Conservation (phyloP, 2,797 vertebrate species). For the Galago senegalensis region DNA sequence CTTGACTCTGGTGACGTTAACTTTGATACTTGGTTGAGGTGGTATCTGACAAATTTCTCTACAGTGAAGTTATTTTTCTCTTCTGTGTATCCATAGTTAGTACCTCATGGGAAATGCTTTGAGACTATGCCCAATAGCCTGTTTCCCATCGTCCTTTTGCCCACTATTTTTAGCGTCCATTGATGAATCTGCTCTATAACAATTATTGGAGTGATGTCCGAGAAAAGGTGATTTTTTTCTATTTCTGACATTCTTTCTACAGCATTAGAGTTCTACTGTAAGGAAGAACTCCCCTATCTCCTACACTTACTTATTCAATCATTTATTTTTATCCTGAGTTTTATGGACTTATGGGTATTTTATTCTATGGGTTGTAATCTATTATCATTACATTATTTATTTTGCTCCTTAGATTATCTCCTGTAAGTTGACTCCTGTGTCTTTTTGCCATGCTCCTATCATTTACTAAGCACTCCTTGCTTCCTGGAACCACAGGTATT, state of each 20-base stretch:
- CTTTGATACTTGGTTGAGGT: background rate
- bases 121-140: background rate
- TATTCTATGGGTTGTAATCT: background rate
- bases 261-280: background rate
- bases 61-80: background rate
- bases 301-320: background rate
- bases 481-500: background rate
- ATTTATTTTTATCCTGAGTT: constrained; percentile 16
- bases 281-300: constrained; percentile 6
- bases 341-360: background rate
- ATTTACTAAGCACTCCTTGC: background rate
- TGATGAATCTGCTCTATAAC: background rate
- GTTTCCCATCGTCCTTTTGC: background rate
- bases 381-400: constrained; percentile 51
- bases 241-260: background rate
- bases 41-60: background rate
- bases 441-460: background rate
- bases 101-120: background rate
- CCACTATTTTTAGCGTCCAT: constrained; percentile 17
- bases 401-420: constrained; percentile 15
- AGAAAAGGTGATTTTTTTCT: background rate
- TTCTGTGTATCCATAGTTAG: background rate
- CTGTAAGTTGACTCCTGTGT: background rate
- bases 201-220: background rate
- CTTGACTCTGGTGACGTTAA: background rate